phyloP scores from a whole-genome alignment of 2,113 vertebrate genomes.

The Laticauda laticaudata region DNA sequence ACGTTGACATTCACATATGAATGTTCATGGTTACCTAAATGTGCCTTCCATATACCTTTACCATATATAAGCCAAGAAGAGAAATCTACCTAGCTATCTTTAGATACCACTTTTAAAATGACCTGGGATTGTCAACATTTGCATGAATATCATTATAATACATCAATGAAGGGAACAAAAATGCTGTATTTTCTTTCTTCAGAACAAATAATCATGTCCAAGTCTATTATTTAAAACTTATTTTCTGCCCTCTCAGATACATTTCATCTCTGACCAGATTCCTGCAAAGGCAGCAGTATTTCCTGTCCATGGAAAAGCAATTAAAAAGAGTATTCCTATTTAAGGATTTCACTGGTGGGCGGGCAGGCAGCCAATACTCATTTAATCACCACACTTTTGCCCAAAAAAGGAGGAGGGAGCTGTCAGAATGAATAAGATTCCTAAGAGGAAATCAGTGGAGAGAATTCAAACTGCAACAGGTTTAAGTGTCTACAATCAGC shows the following conservation, averaged over 20 bases:
- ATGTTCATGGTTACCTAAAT: neutral
- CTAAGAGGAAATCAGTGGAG: slow-evolving; percentile 11
- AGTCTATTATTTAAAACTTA: neutral
- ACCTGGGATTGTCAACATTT: neutral
- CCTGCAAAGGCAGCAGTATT: slow-evolving; percentile 19
- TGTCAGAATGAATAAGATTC: accelerated
- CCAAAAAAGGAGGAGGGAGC: neutral
- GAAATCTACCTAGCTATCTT: neutral
- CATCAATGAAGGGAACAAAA: neutral
- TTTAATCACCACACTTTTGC: accelerated
- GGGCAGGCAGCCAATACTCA: neutral
- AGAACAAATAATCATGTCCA: neutral
- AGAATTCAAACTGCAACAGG: neutral
- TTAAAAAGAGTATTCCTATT: neutral
- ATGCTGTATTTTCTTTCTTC: slow-evolving; percentile 8
- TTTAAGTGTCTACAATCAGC: slow-evolving; percentile 25
- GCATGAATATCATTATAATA: neutral
- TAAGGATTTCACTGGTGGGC: neutral
- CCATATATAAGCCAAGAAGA: neutral
- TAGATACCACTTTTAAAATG: neutral
- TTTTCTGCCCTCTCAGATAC: neutral
- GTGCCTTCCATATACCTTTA: neutral
- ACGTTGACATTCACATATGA: neutral
- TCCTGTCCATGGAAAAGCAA: neutral
- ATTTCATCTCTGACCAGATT: neutral